Base-by-base conservation (phyloP, 2,113 vertebrate genomes). In the Aspidoscelis tigris region DNA sequence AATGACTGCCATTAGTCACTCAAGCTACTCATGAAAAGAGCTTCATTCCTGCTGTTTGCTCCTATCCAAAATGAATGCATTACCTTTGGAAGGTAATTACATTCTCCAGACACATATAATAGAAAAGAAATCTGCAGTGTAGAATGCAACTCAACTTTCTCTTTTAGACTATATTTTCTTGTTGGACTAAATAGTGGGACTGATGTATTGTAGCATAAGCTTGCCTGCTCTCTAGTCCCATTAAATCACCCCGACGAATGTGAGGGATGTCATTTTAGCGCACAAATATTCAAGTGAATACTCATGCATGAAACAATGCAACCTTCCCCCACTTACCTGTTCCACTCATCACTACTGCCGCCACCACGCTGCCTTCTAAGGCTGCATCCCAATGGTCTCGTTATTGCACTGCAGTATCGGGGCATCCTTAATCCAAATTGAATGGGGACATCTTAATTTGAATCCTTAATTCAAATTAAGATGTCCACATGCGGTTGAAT, bases 21-120 rank as follows among this genome's bases (percentile, higher is more conserved):
- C 79, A 89, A 65, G 44, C 11, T 0, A 0, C 7, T 50, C 39
- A 41, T 3, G 3, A 81, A 72, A 73, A 55, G 8, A 87, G 0
- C n/a, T 16, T 66, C 26, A 41, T 80, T 82, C 76, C 84, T 80
- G 75, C 80, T 82, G 68, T 82, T 82, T 71, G n/a, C 20, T 41
- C 50, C 1, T 72, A 68, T 20, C 5, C 2, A 21, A 47, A 84
- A 72, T 8, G 80, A 44, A 85, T 89, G 1, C 82, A 55, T 71
- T 53, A 33, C 73, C 14, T 81, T 7, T 75, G 53, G 61, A 87
- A 82, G 1, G 1, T 87, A 73, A 72, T 75, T 87, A 44, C 8
- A 78, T 86, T 68, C 16, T 76, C 77, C 18, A 80, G 4, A 2
- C 74, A 78, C 22, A 47, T 55, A 50, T 21, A 86, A 39, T 80